These are phyloP conservation scores for Garrulus glandarius DNA, from an alignment of 2,797 vertebrate species.

Conservation along the genomic window DNA sequence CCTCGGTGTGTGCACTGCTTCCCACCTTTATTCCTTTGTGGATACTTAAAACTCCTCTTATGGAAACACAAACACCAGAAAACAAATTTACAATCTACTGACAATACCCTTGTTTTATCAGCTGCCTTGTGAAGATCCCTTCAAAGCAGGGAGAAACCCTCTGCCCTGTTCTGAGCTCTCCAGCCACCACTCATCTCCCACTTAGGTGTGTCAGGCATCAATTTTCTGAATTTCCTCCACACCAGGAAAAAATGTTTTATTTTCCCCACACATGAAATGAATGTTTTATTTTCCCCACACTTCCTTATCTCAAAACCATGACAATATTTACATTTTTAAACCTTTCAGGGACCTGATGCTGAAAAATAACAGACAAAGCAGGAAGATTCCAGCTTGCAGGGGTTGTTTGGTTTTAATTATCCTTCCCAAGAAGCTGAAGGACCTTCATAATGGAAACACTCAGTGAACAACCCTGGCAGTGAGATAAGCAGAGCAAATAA, in stretches of 20 bases:
- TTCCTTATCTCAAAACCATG: neutral
- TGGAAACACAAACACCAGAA: neutral
- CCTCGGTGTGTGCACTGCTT: neutral
- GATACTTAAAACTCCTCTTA: neutral
- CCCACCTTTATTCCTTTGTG: neutral
- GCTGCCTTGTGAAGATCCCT: neutral
- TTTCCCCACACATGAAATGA: neutral
- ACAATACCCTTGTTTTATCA: neutral
- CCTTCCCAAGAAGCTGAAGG: neutral
- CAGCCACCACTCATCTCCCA: neutral
- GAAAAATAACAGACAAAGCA: neutral
- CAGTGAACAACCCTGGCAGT: neutral
- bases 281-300: neutral
- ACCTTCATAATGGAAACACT: neutral
- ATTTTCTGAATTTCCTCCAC: neutral
- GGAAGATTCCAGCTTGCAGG: neutral
- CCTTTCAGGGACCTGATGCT: neutral
- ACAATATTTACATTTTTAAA: neutral
- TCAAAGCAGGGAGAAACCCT: neutral
- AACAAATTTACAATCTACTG: neutral
- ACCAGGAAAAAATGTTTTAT: neutral
- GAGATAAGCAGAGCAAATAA: slow-evolving; percentile 38
- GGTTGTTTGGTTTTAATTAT: slow-evolving; percentile 21
- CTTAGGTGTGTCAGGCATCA: neutral
- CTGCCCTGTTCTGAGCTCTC: neutral